phyloP scores from a whole-genome alignment of 2,888 invertebrate species.

The Ectemnius lituratus region DNA sequence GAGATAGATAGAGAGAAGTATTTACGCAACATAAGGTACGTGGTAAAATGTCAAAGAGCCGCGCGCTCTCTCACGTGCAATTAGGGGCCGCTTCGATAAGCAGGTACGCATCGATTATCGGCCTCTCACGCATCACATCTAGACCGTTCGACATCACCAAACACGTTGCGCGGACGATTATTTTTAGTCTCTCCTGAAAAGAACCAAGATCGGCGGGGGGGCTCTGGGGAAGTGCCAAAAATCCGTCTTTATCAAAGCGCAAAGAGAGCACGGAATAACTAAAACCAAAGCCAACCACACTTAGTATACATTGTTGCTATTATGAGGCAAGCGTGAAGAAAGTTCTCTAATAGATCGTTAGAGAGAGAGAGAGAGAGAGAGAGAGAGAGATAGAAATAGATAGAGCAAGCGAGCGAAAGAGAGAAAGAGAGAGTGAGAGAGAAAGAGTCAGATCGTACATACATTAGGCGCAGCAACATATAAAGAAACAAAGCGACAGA shows the following conservation, averaged over 20 bases:
- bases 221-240: constrained; percentile 62
- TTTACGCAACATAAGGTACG: background rate
- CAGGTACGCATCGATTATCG: constrained; percentile 4
- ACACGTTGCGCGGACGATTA: constrained; percentile 66
- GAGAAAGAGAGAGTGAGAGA: background rate
- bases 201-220: constrained; percentile 59
- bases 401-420: background rate
- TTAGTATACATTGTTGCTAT: background rate
- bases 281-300: constrained; percentile 55
- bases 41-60: constrained; percentile 8
- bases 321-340: constrained; percentile 13
- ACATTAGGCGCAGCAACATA: constrained; percentile 37
- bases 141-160: constrained; percentile 69
- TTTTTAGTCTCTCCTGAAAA: constrained; percentile 68
- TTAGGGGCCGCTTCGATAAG: background rate
- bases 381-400: background rate
- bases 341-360: constrained; percentile 7
- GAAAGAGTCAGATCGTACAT: constrained; percentile 19
- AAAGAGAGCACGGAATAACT: constrained; percentile 49
- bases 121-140: background rate
- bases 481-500: constrained; percentile 22
- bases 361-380: constrained; percentile 1
- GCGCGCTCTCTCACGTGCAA: background rate
- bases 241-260: constrained; percentile 71
- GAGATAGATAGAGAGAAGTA: background rate